Evolutionary conservation across 2,797 vertebrate species (phyloP), one percentile per base, ranked within the genome.

Genomic region (Gymnocypris eckloni): DNA sequence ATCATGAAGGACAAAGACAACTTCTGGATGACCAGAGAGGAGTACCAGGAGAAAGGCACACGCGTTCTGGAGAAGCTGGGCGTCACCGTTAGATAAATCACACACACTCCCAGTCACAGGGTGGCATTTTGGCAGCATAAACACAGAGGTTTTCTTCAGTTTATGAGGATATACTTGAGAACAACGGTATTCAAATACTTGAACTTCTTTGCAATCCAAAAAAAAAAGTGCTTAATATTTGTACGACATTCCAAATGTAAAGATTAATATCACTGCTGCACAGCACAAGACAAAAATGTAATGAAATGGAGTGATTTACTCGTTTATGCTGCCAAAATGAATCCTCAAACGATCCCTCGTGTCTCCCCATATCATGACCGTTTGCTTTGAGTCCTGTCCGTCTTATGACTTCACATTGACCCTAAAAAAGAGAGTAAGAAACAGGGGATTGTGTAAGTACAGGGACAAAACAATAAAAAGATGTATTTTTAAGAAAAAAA

Each of bases 1-100:
- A 99, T 99, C 96, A 99, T 99, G 98, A 99, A 99, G 93, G 98
- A 99, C 96, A 99, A 99, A 95, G 98, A 99, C 95, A 98, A 98
- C 97, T 99, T 99, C 94, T 99, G 98, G 98, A 96, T 99, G 96
- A 99, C 97, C 89, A 94, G 98, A 85, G 96, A 99, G 92, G 98
- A 99, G 91, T 99, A 99, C 94, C 95, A 99, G 91, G 98, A 99
- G 92, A 99, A 99, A 92, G 98, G 98, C 80, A 96, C 97, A 81
- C 97, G 97, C 1, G 98, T 99, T 91, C 95, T 99, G 93, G 98
- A 99, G 96, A 99, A 99, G 93, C 97, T 99, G 2, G 98, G 98
- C 50, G 98, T 99, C 95, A 99, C 98, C 90, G 98, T 99, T 94
- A 98, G 98, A 98, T 99, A 99, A 96, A 95, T 75, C 79, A 13